Evolutionary conservation across 2,888 invertebrate genomes (phyloP).

Genomic region (Molanna angustata): DNA sequence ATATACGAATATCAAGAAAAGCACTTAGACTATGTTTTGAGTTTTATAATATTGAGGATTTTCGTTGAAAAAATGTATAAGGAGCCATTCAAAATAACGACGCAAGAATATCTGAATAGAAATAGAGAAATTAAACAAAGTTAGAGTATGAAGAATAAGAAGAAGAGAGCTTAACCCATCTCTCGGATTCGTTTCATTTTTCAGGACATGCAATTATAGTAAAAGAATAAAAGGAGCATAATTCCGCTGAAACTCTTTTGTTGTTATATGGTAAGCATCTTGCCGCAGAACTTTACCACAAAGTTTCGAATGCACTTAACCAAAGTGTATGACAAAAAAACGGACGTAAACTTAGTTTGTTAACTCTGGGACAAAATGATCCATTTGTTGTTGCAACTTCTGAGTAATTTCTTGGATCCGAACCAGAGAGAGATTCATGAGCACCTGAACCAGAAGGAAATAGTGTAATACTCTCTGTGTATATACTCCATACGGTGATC

Average conservation of each 20-base stretch:
- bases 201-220: slow-evolving; percentile 22
- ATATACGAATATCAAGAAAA: too few relatives aligned
- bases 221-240: slow-evolving; percentile 14
- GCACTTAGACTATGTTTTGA: too few relatives aligned
- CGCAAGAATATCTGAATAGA: slow-evolving; percentile 9
- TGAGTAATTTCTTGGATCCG: slow-evolving; percentile 23
- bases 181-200: slow-evolving; percentile 20
- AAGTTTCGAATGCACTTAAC: slow-evolving; percentile 32
- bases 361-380: slow-evolving; percentile 31
- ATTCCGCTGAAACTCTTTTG: slow-evolving; percentile 23
- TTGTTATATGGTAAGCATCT: slow-evolving; percentile 25
- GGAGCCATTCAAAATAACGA: slow-evolving; percentile 3
- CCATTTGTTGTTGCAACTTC: slow-evolving; percentile 29
- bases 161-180: slow-evolving; percentile 13
- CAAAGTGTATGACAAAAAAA: slow-evolving; percentile 27
- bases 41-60: too few relatives aligned
- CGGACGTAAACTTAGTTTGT: slow-evolving; percentile 27
- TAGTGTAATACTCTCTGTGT: too few relatives aligned
- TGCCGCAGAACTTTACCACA: slow-evolving; percentile 23
- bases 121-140: slow-evolving; percentile 13
- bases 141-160: not conserved
- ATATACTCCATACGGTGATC: too few relatives aligned
- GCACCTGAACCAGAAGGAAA: slow-evolving; percentile 24
- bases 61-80: too few relatives aligned
- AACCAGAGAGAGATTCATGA: slow-evolving; percentile 29